Evolutionary conservation across 2,113 vertebrate genomes (phyloP), one percentile per base, ranked within the genome.

Genomic region (Dolichotis patagonum): DNA sequence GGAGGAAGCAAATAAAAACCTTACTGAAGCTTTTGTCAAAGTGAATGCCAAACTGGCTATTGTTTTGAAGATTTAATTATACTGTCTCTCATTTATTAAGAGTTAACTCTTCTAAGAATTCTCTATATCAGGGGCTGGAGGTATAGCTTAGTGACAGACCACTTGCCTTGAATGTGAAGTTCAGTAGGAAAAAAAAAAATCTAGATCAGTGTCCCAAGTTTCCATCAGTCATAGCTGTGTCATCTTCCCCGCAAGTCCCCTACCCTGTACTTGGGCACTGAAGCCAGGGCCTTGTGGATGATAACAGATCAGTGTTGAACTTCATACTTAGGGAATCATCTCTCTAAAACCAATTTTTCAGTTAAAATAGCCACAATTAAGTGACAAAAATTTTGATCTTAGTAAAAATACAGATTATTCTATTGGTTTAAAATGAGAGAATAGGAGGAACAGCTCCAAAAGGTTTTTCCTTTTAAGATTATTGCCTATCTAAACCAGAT

Each of bases 381-480:
- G 46, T 62, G 12, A 56, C 85, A 85, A 89, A 90, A 84, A 86
- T 56, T 83, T 28, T 56, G 9, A 58, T 38, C 73, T 94, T 94
- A 93, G 84, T 62, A 65, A 90, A 95, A 92, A 96, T 28, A 92
- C 7, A 85, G 52, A 95, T 77, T 83, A 85, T 87, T 78, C 54
- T 83, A 56, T 1, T 88, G 38, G 93, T 96, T 90, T 75, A 94
- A 91, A 93, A 92, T 78, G 43, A 28, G n/a, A 78, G 7, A 69
- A 38, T 38, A 19, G 67, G 67, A 71, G n/a, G 82, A 88, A 11
- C 7, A 30, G 9, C n/a, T 94, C 82, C 73, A 54, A 35, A 81
- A 91, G 95, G 30, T 24, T 95, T 92, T 92, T 92, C n/a, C 95
- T 94, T 92, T 93, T 93, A 93, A 62, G 91, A 96, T 95, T 88